Conservation (phyloP, 2,888 invertebrate genomes). For the Disparrhopalites patrizii region DNA sequence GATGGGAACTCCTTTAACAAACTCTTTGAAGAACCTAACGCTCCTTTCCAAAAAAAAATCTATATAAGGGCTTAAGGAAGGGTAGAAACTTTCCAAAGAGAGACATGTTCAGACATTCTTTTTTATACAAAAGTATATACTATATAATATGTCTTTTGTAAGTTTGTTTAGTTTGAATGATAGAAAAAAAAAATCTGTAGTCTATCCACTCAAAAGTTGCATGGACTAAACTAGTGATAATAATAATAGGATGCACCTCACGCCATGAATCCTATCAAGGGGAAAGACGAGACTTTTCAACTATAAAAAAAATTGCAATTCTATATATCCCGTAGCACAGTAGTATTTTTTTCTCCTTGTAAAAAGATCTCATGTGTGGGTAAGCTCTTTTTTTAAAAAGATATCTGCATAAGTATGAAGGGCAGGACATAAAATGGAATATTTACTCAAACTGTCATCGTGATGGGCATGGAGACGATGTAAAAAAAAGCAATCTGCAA, state of each 20-base stretch:
- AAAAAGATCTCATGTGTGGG: no score
- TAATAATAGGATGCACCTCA: not conserved
- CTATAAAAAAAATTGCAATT: not conserved
- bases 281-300: not conserved
- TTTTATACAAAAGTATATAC: not conserved
- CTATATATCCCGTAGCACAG: not conserved
- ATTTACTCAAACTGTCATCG: constrained; percentile 12
- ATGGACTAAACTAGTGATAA: not conserved
- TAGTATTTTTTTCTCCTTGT: no score
- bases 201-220: not conserved
- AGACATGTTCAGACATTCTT: not conserved
- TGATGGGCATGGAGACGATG: not conserved
- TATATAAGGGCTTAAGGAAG: no score
- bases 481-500: not conserved
- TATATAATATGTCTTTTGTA: not conserved
- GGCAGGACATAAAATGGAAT: constrained; percentile 10
- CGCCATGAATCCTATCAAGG: not conserved
- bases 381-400: no score
- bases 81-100: not conserved
- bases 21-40: no score
- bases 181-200: not conserved
- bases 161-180: not conserved
- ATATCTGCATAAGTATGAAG: not conserved
- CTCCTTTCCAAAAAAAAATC: no score
- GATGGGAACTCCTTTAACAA: no score